Base-by-base conservation (phyloP, 2,797 vertebrate species). In the Sebastes matsubarae region DNA sequence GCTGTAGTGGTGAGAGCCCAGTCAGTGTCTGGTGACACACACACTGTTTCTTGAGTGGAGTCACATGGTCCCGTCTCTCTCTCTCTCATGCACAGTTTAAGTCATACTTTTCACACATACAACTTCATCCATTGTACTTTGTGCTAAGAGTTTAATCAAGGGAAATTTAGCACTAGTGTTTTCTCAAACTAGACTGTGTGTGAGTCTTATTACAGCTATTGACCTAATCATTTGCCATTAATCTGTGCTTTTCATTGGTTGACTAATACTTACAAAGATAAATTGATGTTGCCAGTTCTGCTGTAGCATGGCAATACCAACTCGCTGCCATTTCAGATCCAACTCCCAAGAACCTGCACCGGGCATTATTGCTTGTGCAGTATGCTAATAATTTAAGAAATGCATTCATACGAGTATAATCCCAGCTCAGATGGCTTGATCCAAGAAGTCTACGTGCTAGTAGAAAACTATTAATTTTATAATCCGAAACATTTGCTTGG, bases 21-120 rank as follows among this genome's bases (percentile, higher is more conserved):
- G 74, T 52, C 14, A 59, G 74, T 52, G 82, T 91, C 90, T 93
- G 91, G 88, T 93, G 91, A 93, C 89, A 86, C 87, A 92, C 87
- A 86, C 75, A 84, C 75, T 36, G 36, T 38, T 82, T 55, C 42
- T 25, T 85, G 68, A 88, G 91, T 81, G 84, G 67, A 89, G 82
- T 89, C 90, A 87, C 87, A 91, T 90, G 92, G 24, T 71, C 14
- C 22, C 20, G 14, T 66, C n/a, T 22, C 68, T 68, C 8, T 20
- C 55, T n/a, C 38, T 12, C 78, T 30, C 46, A 54, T 64, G 72
- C 55, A 75, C n/a, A 66, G n/a, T 38, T 24, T 29, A 11, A 63
- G 27, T 68, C 27, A 1, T 58, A 70, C 24, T 59, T 46, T 70
- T 80, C 32, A 75, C 67, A 74, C 36, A 79, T 66, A 30, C 22